Base-by-base conservation (phyloP, 2,113 vertebrate species). In the Hoplias malabaricus region DNA sequence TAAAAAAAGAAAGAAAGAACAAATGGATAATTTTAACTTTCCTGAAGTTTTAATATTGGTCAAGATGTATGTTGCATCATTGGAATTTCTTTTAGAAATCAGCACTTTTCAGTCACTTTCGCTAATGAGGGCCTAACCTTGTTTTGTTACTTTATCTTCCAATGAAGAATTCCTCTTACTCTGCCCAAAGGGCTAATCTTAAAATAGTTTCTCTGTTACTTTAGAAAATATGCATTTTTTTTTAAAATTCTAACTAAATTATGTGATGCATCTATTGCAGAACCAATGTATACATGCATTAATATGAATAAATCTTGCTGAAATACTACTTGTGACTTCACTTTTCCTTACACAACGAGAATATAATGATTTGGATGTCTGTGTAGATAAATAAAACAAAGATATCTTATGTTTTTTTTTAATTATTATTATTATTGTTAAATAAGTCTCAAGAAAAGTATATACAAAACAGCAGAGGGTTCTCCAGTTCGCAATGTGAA, bases 401-500 rank as follows among this genome's bases (percentile, higher is more conserved):
- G 3, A 2, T 27, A 5, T 1, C n/a, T 62, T 53, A 27, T 36
- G 6, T 38, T 61, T 63, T 69, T 59, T 56, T 36, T 57, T 66
- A 79, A 82, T 87, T 85, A 87, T 87, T 84, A 87, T 56, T 36
- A 54, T 66, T 81, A 82, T 87, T 85, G 86, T 87, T 84, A 87
- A 82, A 86, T 78, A 87, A 79, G 71, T 79, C 36, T 33, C 59
- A 82, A 82, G 76, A 83, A 84, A 84, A 38, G 21, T 83, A 86
- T 87, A 81, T 85, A 84, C 83, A 77, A 84, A 79, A 80, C 57
- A 79, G 33, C 59, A 61, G 38, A 67, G 62, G 25, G 73, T 73
- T 50, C 63, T 65, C 48, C 34, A 46, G 68, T 63, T 80, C 21
- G 12, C 59, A 74, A 54, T 33, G 53, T 25, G 2, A 71, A 56